These are phyloP conservation scores for Steromphala cineraria DNA, from an alignment of 2,888 invertebrate species.

Conservation along the genomic window DNA sequence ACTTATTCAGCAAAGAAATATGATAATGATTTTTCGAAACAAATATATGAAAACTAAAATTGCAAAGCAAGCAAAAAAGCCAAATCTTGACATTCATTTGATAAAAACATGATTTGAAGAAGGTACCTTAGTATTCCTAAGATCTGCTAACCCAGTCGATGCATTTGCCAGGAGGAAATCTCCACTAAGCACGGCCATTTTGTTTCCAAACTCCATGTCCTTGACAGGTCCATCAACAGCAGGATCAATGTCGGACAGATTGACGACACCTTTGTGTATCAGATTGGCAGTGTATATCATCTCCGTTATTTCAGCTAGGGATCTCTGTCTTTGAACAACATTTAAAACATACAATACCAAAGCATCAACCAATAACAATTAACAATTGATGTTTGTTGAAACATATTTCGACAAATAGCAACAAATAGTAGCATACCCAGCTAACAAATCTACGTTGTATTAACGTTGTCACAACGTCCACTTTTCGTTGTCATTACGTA, in stretches of 20 bases:
- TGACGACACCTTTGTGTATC: slow-evolving; percentile 91
- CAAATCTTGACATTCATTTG: background rate
- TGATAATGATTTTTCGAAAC: too few relatives aligned
- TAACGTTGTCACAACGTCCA: too few relatives aligned
- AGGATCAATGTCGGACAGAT: slow-evolving; percentile 78
- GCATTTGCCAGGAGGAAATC: slow-evolving; percentile 93
- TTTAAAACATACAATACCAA: background rate
- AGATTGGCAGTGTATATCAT: slow-evolving; percentile 95
- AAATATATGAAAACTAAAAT: too few relatives aligned
- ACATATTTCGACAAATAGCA: too few relatives aligned
- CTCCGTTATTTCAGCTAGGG: slow-evolving; percentile 94
- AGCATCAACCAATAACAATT: background rate
- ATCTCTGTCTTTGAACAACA: slow-evolving; percentile 59
- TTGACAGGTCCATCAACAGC: slow-evolving; percentile 71
- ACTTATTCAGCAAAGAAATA: too few relatives aligned
- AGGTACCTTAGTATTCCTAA: slow-evolving; percentile 79
- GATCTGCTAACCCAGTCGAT: slow-evolving; percentile 88
- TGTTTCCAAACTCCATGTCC: slow-evolving; percentile 95
- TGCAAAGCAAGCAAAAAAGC: too few relatives aligned
- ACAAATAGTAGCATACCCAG: too few relatives aligned
- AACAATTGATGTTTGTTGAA: too few relatives aligned
- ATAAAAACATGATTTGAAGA: background rate
- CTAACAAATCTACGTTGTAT: too few relatives aligned
- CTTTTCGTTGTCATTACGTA: too few relatives aligned
- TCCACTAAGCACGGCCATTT: slow-evolving; percentile 93